Percentiles rank a stretch among this genome's conserved stretches.
Conservation (phyloP, 2,888 invertebrate genomes). For the Marronus borbonicus region DNA sequence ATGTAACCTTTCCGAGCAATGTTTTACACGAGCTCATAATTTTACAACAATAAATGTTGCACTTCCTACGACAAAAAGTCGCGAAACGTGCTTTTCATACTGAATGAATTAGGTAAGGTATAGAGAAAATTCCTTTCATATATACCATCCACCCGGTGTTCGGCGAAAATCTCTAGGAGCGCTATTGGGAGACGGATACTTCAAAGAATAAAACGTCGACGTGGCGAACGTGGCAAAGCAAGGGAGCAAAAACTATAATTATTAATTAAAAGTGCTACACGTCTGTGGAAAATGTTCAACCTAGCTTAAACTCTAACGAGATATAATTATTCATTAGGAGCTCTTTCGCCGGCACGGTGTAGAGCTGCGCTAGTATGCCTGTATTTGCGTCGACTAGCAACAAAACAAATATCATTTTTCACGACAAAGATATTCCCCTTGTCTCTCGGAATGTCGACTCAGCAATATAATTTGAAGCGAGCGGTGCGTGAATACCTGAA, state of each 20-base stretch:
- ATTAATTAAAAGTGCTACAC: constrained; percentile 44
- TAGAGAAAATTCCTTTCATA: not conserved
- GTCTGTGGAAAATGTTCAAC: constrained; percentile 37
- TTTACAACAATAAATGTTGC: no score
- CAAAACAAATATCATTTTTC: constrained; percentile 31
- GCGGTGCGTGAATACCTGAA: constrained; percentile 14
- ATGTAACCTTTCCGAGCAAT: no score
- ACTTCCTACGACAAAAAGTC: no score
- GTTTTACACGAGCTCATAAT: no score
- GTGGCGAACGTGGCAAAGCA: constrained; percentile 10
- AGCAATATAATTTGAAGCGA: constrained; percentile 4
- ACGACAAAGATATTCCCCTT: constrained; percentile 10
- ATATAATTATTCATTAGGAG: constrained; percentile 42
- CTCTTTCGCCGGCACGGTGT: constrained; percentile 7
- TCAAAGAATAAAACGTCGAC: constrained; percentile 30
- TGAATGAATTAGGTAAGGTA: not conserved
- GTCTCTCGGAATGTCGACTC: constrained; percentile 29
- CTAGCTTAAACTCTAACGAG: constrained; percentile 39
- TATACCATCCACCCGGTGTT: constrained; percentile 1
- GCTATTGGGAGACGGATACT: not conserved
- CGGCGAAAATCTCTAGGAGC: constrained; percentile 12
- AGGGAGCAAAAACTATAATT: constrained; percentile 42
- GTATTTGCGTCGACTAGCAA: constrained; percentile 10
- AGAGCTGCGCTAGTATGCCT: not conserved
- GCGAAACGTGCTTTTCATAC: no score